These are phyloP conservation scores for Adoxophyes honmai DNA, from an alignment of 1,140 invertebrate genomes.

Conservation along the genomic window DNA sequence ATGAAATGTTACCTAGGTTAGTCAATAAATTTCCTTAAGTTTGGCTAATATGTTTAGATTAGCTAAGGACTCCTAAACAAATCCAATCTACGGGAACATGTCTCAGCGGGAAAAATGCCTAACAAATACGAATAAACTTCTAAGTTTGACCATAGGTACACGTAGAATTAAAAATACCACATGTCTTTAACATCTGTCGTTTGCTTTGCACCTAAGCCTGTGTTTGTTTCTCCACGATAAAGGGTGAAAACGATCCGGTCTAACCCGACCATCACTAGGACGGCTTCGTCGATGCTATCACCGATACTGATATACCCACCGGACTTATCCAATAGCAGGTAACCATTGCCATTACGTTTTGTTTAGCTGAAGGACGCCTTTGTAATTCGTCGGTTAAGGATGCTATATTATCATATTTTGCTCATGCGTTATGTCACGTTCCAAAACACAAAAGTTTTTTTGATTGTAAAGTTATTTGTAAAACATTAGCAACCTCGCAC, in stretches of 20 bases:
- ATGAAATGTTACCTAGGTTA: too few relatives aligned
- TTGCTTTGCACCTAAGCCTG: constrained; percentile 62
- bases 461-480: too few relatives aligned
- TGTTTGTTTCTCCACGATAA: constrained; percentile 55
- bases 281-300: constrained; percentile 82
- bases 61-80: too few relatives aligned
- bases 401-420: too few relatives aligned
- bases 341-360: constrained; percentile 43
- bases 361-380: too few relatives aligned
- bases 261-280: constrained; percentile 74
- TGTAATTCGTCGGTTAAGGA: too few relatives aligned
- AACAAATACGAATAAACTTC: constrained; percentile 10
- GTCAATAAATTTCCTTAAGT: background rate
- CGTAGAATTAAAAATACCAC: constrained; percentile 18
- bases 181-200: constrained; percentile 28
- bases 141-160: background rate
- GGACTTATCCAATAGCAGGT: constrained; percentile 86
- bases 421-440: too few relatives aligned
- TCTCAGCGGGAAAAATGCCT: too few relatives aligned
- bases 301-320: constrained; percentile 86
- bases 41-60: too few relatives aligned
- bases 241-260: constrained; percentile 75
- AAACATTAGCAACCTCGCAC: too few relatives aligned
- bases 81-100: too few relatives aligned
- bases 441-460: too few relatives aligned